Conservation (phyloP, 2,888 invertebrate species). For the Phlogophora meticulosa region DNA sequence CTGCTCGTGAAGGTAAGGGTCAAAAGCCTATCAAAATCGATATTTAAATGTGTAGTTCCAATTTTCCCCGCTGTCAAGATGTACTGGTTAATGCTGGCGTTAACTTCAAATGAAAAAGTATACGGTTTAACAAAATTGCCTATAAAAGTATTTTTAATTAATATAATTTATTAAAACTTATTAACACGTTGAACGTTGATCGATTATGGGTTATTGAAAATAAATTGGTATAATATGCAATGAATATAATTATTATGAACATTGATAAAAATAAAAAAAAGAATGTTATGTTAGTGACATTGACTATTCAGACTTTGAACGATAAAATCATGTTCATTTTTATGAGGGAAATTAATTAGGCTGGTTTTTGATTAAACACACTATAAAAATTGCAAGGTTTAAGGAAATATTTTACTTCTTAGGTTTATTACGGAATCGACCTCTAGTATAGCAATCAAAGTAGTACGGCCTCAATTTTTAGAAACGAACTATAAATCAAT, state of each 20-base stretch:
- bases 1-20: not conserved
- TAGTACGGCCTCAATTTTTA: constrained; percentile 6
- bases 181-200: constrained; percentile 4
- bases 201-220: constrained; percentile 22
- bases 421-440: constrained; percentile 4
- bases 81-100: not conserved
- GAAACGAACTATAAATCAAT: not conserved
- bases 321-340: not conserved
- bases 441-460: not conserved
- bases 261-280: not conserved
- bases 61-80: not conserved
- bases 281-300: not conserved
- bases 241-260: constrained; percentile 6
- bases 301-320: constrained; percentile 8
- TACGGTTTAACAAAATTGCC: constrained; percentile 7
- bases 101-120: constrained; percentile 28
- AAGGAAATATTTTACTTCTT: not conserved
- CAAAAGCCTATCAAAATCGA: not conserved
- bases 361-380: not conserved
- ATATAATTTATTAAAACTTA: constrained; percentile 10
- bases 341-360: constrained; percentile 9
- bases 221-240: constrained; percentile 13
- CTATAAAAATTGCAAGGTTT: not conserved
- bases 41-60: not conserved
- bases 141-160: not conserved